A percentile compares a stretch with the other conserved stretches of the same genome.
phyloP scores from a whole-genome alignment of 2,797 vertebrate genomes.

The Sebastes steindachneri region DNA sequence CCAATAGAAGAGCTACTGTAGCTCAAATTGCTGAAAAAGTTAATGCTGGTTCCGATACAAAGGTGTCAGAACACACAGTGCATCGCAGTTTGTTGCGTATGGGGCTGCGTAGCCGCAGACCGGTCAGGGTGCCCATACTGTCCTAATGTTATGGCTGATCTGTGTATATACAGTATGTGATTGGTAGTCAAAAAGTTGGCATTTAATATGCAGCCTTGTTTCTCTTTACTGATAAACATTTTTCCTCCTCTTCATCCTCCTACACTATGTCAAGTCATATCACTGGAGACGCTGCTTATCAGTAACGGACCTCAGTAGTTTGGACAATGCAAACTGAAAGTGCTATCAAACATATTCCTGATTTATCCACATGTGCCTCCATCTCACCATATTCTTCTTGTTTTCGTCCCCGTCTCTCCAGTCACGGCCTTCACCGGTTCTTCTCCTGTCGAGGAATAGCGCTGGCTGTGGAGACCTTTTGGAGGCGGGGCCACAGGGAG shows the following conservation, averaged over 20 bases:
- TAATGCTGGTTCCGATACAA: too few species aligned
- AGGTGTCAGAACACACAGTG: too few species aligned
- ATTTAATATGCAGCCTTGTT: background rate
- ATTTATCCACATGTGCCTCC: background rate
- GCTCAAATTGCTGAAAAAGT: too few species aligned
- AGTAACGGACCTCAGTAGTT: background rate
- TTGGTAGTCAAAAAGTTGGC: too few species aligned
- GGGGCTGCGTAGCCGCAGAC: too few species aligned
- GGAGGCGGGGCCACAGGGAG: conserved; percentile 93
- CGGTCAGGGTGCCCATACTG: too few species aligned
- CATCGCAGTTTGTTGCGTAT: too few species aligned
- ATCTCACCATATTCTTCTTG: background rate
- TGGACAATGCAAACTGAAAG: too few species aligned
- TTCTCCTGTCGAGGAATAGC: conserved; percentile 98
- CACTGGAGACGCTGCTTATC: background rate
- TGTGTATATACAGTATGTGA: too few species aligned
- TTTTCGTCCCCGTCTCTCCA: conserved; percentile 32
- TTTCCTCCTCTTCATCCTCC: background rate
- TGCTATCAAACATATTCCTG: background rate
- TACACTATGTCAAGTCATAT: background rate
- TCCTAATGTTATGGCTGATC: too few species aligned
- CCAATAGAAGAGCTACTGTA: too few species aligned
- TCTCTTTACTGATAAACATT: too few species aligned
- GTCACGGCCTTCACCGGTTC: conserved; percentile 93
- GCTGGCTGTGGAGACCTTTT: conserved; percentile 95